phyloP scores from a whole-genome alignment of 2,113 vertebrate species.

The Coregonus clupeaformis region DNA sequence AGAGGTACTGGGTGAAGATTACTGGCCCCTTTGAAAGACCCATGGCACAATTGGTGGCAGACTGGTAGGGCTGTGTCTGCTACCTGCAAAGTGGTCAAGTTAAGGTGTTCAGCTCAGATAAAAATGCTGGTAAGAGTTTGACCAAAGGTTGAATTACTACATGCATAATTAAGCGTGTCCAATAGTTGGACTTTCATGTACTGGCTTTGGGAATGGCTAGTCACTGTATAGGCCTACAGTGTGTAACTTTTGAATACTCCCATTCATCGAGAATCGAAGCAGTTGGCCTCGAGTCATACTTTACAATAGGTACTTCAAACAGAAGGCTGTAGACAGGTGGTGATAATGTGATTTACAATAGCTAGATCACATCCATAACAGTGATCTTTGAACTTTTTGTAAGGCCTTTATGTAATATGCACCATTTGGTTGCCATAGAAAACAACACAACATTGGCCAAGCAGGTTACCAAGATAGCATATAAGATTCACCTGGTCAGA shows the following conservation, averaged over 20 bases:
- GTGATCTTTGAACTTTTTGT: slow-evolving; percentile 14
- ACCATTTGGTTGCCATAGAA: slow-evolving; percentile 21
- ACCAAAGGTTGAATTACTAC: background rate
- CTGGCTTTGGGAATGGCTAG: background rate
- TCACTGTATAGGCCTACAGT: background rate
- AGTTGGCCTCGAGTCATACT: background rate
- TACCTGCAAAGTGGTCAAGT: too few relatives aligned
- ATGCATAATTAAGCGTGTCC: background rate
- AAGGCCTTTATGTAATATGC: background rate
- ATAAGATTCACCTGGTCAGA: too few relatives aligned
- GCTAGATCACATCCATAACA: background rate
- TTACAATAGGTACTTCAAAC: slow-evolving; percentile 32
- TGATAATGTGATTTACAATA: background rate
- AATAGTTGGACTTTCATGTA: background rate
- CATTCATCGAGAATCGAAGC: slow-evolving; percentile 29
- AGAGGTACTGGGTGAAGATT: too few relatives aligned
- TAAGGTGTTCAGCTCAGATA: too few relatives aligned
- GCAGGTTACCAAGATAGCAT: background rate
- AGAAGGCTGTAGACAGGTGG: background rate
- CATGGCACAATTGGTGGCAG: too few relatives aligned
- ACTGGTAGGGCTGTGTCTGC: too few relatives aligned
- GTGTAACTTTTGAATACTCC: background rate
- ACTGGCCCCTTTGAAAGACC: too few relatives aligned
- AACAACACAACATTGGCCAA: background rate
- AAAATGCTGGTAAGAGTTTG: background rate